Conservation (phyloP, 2,888 invertebrate genomes). For the Tipula confusa region DNA sequence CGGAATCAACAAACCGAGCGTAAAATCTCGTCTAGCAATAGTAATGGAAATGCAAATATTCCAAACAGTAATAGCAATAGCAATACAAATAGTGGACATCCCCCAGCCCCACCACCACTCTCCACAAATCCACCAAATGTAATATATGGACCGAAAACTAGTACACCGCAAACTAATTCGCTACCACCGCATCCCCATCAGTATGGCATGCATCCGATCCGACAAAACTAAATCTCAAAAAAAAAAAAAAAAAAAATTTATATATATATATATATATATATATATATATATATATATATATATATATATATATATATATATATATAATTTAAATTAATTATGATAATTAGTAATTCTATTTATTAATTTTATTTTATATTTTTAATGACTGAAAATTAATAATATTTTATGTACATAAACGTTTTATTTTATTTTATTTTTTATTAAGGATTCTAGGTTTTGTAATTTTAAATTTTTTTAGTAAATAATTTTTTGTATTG, state of each 20-base stretch:
- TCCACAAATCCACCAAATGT: background rate
- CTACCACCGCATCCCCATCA: slow-evolving; percentile 39
- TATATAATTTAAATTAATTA: slow-evolving; percentile 21
- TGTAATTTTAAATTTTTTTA: background rate
- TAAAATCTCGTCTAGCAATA: slow-evolving; percentile 41
- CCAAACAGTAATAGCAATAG: slow-evolving; percentile 31
- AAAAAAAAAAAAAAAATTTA: no score
- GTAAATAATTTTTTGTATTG: background rate
- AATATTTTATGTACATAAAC: background rate
- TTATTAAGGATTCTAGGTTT: background rate
- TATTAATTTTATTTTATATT: background rate
- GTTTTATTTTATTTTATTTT: background rate
- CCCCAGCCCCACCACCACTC: background rate
- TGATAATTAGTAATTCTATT: background rate
- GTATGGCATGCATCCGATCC: slow-evolving; percentile 46
- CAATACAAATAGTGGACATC: background rate
- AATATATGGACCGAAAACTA: slow-evolving; percentile 1
- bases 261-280: no score
- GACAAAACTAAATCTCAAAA: slow-evolving; percentile 41
- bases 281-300: no score
- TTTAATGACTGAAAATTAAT: background rate
- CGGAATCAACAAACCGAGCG: slow-evolving; percentile 44
- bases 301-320: no score
- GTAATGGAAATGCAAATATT: background rate
- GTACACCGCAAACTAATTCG: slow-evolving; percentile 39